Percentiles rank a stretch among this genome's conserved stretches.
phyloP scores from a whole-genome alignment of 1,140 invertebrate species.

The Drosophila nikananu region DNA sequence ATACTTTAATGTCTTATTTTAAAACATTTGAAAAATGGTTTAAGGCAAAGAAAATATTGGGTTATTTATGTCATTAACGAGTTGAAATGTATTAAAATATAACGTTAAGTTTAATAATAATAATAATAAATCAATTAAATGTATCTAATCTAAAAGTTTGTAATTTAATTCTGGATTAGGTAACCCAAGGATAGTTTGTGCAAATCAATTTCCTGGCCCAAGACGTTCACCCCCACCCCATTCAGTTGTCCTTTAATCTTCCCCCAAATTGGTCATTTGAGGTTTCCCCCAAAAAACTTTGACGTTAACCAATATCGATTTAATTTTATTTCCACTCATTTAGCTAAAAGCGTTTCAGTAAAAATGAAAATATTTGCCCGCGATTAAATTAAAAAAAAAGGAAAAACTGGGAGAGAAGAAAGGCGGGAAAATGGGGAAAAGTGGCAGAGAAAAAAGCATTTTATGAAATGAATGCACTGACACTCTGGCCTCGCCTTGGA shows the following conservation, averaged over 20 bases:
- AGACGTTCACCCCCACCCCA: neutral
- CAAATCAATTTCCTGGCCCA: slow-evolving; percentile 34
- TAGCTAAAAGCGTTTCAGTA: slow-evolving; percentile 76
- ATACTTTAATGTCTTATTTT: neutral
- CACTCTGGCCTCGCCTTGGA: slow-evolving; percentile 79
- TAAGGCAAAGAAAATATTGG: neutral
- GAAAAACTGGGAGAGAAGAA: slow-evolving; percentile 31
- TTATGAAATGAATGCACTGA: slow-evolving; percentile 82
- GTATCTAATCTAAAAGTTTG: neutral
- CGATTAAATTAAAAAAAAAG: slow-evolving; percentile 76
- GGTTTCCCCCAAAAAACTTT: slow-evolving; percentile 59
- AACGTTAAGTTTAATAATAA: neutral
- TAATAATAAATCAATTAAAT: too few relatives aligned
- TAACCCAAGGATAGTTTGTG: slow-evolving; percentile 12
- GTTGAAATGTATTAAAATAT: neutral
- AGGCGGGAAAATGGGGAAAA: slow-evolving; percentile 28
- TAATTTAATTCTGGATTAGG: slow-evolving; percentile 9
- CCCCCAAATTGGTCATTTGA: slow-evolving; percentile 53
- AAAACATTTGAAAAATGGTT: neutral
- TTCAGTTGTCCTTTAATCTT: slow-evolving; percentile 5
- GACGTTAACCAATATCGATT: slow-evolving; percentile 80
- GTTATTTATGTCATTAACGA: neutral
- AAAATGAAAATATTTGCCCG: slow-evolving; percentile 84
- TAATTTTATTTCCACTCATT: slow-evolving; percentile 85
- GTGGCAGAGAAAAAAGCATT: slow-evolving; percentile 64